Percentiles rank a stretch among this genome's conserved stretches.
phyloP scores from a whole-genome alignment of 2,797 vertebrate genomes.

The Microctenopoma steveboyesi region DNA sequence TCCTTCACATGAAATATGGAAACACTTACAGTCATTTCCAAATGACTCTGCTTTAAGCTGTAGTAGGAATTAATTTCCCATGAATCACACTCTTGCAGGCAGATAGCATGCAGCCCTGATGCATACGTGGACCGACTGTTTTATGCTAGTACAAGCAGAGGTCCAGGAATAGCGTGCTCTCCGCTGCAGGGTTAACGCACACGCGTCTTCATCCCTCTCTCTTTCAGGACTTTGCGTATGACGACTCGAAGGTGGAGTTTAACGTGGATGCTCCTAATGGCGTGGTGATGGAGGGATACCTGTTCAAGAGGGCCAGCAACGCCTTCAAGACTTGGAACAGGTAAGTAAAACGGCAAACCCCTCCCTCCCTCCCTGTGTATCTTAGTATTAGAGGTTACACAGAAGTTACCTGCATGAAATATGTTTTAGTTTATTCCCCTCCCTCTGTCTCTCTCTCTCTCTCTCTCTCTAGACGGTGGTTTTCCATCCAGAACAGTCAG shows the following conservation, averaged over 20 bases:
- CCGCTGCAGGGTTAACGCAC: not conserved
- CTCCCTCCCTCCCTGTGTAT: not conserved
- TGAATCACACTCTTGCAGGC: slow-evolving; percentile 30
- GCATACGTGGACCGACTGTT: slow-evolving; percentile 40
- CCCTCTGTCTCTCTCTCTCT: slow-evolving; percentile 7
- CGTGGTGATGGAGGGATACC: slow-evolving; percentile 98
- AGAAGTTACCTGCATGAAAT: not conserved
- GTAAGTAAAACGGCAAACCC: slow-evolving; percentile 70
- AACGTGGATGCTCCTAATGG: slow-evolving; percentile 94
- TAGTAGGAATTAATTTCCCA: slow-evolving; percentile 39
- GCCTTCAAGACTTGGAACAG: slow-evolving; percentile 99
- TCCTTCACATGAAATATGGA: slow-evolving; percentile 2
- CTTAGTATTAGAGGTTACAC: not conserved
- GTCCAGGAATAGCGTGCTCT: slow-evolving; percentile 23
- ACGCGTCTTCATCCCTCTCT: not conserved
- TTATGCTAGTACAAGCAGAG: slow-evolving; percentile 34
- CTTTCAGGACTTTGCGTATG: slow-evolving; percentile 92
- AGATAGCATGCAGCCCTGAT: slow-evolving; percentile 21
- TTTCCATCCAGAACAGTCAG: slow-evolving; percentile 99
- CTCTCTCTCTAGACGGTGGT: slow-evolving; percentile 89
- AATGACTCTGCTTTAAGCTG: not conserved
- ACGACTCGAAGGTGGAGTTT: slow-evolving; percentile 93
- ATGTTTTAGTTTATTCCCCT: slow-evolving; percentile 37
- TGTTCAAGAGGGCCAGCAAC: slow-evolving; percentile 98
- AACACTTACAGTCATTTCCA: not conserved